phyloP scores from a whole-genome alignment of 2,888 invertebrate species.

The Brachypalpus laphriformis region DNA sequence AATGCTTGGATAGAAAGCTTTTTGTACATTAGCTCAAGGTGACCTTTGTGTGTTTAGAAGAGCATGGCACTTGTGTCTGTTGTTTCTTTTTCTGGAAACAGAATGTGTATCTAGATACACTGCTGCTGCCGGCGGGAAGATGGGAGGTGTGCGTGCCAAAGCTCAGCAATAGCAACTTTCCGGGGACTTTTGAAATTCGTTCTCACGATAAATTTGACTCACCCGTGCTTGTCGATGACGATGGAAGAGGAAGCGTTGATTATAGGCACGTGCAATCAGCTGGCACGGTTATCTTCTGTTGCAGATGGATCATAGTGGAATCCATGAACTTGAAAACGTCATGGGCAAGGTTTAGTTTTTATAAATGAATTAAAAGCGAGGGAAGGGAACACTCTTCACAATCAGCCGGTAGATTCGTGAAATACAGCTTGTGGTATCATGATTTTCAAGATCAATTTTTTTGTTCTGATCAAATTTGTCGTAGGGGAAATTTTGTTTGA shows the following conservation, averaged over 20 bases:
- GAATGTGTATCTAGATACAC: conserved; percentile 34
- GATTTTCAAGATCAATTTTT: background rate
- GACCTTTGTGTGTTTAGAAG: conserved; percentile 63
- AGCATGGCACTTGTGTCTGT: conserved; percentile 29
- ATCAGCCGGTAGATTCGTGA: conserved; percentile 35
- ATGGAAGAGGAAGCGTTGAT: background rate
- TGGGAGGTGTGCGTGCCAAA: conserved; percentile 54
- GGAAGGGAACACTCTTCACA: background rate
- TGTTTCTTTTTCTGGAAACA: conserved; percentile 62
- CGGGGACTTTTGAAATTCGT: conserved; percentile 57
- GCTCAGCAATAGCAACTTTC: conserved; percentile 54
- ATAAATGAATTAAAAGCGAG: background rate
- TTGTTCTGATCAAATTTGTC: background rate
- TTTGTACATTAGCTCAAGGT: conserved; percentile 68
- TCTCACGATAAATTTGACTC: conserved; percentile 21
- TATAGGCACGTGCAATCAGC: conserved; percentile 31
- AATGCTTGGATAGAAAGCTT: conserved; percentile 55
- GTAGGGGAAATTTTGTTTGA: background rate
- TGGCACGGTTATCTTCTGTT: conserved; percentile 20
- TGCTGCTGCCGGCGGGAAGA: background rate
- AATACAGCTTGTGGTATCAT: conserved; percentile 32
- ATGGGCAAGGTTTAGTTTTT: background rate
- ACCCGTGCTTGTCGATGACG: background rate
- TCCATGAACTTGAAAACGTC: conserved; percentile 41
- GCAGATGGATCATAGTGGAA: conserved; percentile 6